phyloP scores from a whole-genome alignment of 1,140 invertebrate genomes.

The Macrobrachium nipponense region DNA sequence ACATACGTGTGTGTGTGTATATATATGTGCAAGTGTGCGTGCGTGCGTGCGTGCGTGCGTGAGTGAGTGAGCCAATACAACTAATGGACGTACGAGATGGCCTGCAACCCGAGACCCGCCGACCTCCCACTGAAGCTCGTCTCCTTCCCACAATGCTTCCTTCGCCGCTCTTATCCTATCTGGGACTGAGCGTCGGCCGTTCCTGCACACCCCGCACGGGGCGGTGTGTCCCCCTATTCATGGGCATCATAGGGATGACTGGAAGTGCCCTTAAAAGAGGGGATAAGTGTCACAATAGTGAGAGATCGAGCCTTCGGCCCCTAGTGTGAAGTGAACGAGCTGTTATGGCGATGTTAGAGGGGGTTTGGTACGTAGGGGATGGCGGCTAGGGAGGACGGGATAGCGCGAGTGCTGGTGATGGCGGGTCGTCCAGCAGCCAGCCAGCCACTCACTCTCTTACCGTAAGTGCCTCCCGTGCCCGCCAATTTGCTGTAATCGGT shows the following conservation, averaged over 20 bases:
- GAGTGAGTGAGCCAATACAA: constrained; percentile 61
- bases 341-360: neutral
- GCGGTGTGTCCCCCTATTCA: no score
- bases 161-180: neutral
- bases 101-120: constrained; percentile 55
- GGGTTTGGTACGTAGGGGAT: neutral
- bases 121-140: constrained; percentile 38
- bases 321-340: neutral
- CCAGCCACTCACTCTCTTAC: constrained; percentile 55
- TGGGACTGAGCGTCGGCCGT: neutral
- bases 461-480: constrained; percentile 48
- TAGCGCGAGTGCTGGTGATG: constrained; percentile 22
- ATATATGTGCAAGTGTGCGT: constrained; percentile 35
- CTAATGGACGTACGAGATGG: constrained; percentile 61
- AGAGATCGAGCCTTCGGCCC: neutral
- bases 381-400: constrained; percentile 22
- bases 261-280: no score
- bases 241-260: no score
- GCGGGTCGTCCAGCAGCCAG: constrained; percentile 26
- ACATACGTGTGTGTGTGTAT: constrained; percentile 23
- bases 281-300: no score
- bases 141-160: constrained; percentile 54
- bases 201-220: neutral
- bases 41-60: constrained; percentile 57
- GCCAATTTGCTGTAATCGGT: constrained; percentile 62